Base-by-base conservation (phyloP, 2,113 vertebrate species). In the Crotophaga sulcirostris region DNA sequence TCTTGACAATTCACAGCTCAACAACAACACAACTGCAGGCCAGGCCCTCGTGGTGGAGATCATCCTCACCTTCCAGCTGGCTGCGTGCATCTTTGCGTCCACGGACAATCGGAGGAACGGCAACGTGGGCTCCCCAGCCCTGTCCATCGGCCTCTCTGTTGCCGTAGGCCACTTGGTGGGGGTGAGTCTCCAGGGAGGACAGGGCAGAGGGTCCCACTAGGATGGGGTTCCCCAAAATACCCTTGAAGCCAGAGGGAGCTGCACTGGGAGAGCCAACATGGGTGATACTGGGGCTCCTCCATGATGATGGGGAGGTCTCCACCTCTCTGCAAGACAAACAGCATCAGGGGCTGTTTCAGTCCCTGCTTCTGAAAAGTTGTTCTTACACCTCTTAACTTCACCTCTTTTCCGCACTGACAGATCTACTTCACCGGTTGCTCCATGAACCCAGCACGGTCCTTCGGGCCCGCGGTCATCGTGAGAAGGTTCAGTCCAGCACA, bases 391-490 rank as follows among this genome's bases (percentile, higher is more conserved):
- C 72, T 40, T 69, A 69, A 38, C 60, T 24, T 15, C 3, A 8
- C 34, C 17, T 18, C 56, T 58, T 79, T 85, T 33, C 47, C 33
- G 6, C 55, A 5, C 54, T 7, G 5, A 44, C 94, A 98, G 98
- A 98, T 98, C 94, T 98, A 98, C 88, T 98, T 98, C 96, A 98
- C 98, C 0, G 98, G 98, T 87, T 98, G 98, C 88, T 98, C 98
- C 95, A 98, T 98, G 98, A 98, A 98, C 34, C 98, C 98, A 5
- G 98, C 98, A 19, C 96, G 98, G 16, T 98, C 98, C 58, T 97
- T 98, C 0, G 98, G 97, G 11, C 98, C 98, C 0, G 98, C 98
- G 0, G 98, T 98, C 6, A 12, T 98, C 78, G 96, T 97, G 91
- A 97, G 93, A 29, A 95, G 75, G 77, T 98, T 98, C 97, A 97